phyloP scores from a whole-genome alignment of 2,797 vertebrate species.

The Rhinatrema bivittatum region DNA sequence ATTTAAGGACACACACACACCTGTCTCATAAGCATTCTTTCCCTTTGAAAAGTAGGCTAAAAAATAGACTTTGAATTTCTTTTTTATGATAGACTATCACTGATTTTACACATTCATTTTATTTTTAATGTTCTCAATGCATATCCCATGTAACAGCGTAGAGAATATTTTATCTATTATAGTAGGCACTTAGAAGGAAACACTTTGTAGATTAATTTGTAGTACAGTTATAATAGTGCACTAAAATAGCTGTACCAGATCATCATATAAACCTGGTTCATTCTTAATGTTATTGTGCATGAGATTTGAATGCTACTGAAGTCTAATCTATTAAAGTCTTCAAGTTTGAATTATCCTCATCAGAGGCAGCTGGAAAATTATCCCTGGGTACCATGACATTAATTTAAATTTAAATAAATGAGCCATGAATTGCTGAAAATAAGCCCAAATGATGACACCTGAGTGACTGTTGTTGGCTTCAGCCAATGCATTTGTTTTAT shows the following conservation, averaged over 20 bases:
- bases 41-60: no score
- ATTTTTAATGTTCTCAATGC: no score
- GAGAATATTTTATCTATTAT: no score
- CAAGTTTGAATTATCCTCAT: conserved; percentile 26
- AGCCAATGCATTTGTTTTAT: conserved; percentile 33
- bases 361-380: conserved; percentile 42
- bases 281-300: no score
- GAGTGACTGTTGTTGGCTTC: conserved; percentile 35
- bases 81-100: no score
- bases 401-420: conserved; percentile 56
- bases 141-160: no score
- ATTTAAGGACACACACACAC: no score
- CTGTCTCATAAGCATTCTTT: no score
- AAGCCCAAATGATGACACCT: conserved; percentile 43
- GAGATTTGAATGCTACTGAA: conserved; percentile 17
- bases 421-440: conserved; percentile 48
- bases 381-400: conserved; percentile 37
- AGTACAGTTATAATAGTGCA: conserved; percentile 22
- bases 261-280: conserved; percentile 8
- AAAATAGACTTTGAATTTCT: no score
- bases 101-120: no score
- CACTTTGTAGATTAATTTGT: no score
- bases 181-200: no score
- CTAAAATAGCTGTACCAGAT: background rate
- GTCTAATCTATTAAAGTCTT: conserved; percentile 22